phyloP scores from a whole-genome alignment of 2,113 vertebrate genomes.

The Oreochromis tanganicae region DNA sequence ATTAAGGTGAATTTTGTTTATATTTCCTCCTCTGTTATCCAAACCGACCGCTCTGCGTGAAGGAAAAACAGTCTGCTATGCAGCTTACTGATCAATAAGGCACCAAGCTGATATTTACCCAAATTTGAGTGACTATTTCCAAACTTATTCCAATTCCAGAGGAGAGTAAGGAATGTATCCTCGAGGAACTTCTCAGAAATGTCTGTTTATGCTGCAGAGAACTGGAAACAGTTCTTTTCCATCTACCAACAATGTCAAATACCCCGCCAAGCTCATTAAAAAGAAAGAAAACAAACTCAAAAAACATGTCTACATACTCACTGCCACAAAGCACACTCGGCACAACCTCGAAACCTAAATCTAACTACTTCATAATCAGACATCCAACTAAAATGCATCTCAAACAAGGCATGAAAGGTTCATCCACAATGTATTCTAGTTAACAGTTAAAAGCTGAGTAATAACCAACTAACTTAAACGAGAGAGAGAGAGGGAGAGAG shows the following conservation, averaged over 20 bases:
- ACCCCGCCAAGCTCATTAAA: background rate
- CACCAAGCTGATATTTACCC: background rate
- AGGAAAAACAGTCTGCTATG: background rate
- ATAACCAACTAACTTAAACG: background rate
- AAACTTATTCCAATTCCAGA: background rate
- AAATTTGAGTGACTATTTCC: background rate
- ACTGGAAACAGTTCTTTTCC: background rate
- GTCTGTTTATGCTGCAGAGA: background rate
- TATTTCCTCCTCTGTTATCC: background rate
- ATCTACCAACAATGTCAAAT: background rate
- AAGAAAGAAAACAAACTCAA: background rate
- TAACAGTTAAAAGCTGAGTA: conserved; percentile 36
- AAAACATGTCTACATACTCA: background rate
- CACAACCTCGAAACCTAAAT: background rate
- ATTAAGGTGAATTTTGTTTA: background rate
- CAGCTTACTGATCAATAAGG: background rate
- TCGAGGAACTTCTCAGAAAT: background rate
- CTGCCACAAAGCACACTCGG: background rate
- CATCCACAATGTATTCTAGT: background rate
- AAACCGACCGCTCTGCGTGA: background rate
- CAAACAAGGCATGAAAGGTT: background rate
- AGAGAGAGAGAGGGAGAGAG: background rate
- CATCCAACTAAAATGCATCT: conserved; percentile 32
- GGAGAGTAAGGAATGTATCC: background rate
- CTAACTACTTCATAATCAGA: background rate